Evolutionary conservation across 2,113 vertebrate species (phyloP).

Genomic region (Capreolus pygargus): DNA sequence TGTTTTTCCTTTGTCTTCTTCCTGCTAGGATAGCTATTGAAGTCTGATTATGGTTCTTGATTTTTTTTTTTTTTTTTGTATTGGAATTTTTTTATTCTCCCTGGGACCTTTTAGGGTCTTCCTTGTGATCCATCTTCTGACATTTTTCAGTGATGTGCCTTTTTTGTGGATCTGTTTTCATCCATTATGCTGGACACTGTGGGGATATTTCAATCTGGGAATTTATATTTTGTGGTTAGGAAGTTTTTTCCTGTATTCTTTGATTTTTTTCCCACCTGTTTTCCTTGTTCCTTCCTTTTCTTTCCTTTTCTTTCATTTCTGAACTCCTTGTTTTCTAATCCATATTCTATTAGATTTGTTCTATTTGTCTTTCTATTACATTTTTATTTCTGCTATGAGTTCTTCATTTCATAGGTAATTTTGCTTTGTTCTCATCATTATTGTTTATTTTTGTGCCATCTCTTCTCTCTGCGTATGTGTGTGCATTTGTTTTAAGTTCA

Average conservation of each 20-base stretch:
- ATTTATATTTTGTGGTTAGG: background rate
- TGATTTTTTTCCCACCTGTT: background rate
- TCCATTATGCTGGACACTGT: background rate
- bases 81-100: background rate
- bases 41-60: background rate
- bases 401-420: background rate
- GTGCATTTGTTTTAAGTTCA: background rate
- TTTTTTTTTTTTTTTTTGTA: background rate
- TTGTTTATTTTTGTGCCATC: background rate
- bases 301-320: conserved; percentile 17
- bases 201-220: background rate
- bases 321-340: background rate
- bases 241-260: background rate
- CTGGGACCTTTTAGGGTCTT: background rate
- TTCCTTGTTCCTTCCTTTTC: background rate
- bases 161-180: background rate
- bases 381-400: conserved; percentile 3
- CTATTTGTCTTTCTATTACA: background rate
- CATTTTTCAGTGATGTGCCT: background rate
- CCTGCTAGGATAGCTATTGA: background rate
- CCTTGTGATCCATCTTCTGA: background rate
- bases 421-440: background rate
- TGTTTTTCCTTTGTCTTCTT: background rate
- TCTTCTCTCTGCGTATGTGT: background rate
- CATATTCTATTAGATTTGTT: background rate